A percentile compares a stretch with the other conserved stretches of the same genome.
Conservation (phyloP, 1,140 invertebrate species). For the Stratiolaelaps scimitus region DNA sequence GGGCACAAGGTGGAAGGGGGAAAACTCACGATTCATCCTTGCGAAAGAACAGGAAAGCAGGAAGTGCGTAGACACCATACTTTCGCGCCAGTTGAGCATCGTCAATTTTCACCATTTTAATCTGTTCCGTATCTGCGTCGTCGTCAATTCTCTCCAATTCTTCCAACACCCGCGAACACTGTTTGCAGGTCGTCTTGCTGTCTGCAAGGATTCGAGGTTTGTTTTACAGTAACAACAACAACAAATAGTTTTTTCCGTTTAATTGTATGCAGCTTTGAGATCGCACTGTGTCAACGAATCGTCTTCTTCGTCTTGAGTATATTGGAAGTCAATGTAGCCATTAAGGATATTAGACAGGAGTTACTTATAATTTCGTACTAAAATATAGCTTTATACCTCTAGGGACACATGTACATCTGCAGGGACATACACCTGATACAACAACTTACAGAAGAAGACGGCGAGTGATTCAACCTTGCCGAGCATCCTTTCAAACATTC, state of each 20-base stretch:
- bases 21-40: conserved; percentile 39
- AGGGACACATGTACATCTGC: too few species aligned
- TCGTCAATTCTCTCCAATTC: conserved; percentile 52
- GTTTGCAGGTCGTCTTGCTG: conserved; percentile 75
- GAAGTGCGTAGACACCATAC: conserved; percentile 41
- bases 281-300: too few species aligned
- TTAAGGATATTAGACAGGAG: too few species aligned
- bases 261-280: too few species aligned
- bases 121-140: conserved; percentile 46
- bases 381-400: too few species aligned
- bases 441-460: conserved; percentile 78
- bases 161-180: conserved; percentile 68
- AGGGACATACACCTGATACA: too few species aligned
- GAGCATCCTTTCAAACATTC: conserved; percentile 42
- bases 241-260: too few species aligned
- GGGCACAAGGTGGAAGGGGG: too few species aligned
- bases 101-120: conserved; percentile 85
- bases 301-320: too few species aligned
- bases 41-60: conserved; percentile 50
- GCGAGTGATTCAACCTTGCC: conserved; percentile 45
- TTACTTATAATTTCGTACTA: too few species aligned
- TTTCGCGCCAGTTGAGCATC: conserved; percentile 74
- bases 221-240: too few species aligned
- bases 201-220: conserved; percentile 58
- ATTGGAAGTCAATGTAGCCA: too few species aligned